Base-by-base conservation (phyloP, 2,113 vertebrate genomes). In the Tenebrosternarchus preto region DNA sequence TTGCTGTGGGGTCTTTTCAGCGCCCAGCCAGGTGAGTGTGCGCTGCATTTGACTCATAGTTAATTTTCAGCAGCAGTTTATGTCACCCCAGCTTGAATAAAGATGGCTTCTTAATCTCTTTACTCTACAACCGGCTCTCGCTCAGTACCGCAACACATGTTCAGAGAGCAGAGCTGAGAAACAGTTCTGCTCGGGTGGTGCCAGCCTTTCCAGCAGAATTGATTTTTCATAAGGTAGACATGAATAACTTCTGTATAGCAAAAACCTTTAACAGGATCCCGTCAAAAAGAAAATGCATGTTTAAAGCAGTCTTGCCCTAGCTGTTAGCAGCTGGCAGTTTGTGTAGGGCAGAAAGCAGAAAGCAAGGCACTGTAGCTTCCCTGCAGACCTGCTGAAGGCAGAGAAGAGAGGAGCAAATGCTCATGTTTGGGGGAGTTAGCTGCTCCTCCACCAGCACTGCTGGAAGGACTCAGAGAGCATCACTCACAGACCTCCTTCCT, bases 1-100 rank as follows among this genome's bases (percentile, higher is more conserved):
- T 64, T 68, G 50, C 33, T 78, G 63, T 69, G 63, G 57, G 59
- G 24, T 75, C 50, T 24, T 59, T 67, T 77, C 76, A 83, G 55
- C 74, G 78, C 60, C 59, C 67, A 78, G 67, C 53, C 75, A 71
- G 78, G 55, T 76, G 66, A 85, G 27, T 24, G 43, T 77, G 76
- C 39, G 72, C 57, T 63, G 24, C 46, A 24, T 72, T 66, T 72
- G 31, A 29, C 77, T 72, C n/a, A 20, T 56, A 77, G 75, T 60
- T 25, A 11, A 59, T 61, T 72, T 76, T 75, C n/a, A 17, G 29
- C 76, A 74, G 22, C 59, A n/a, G 39, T 31, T 17, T 27, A 67
- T 46, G 11, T 53, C 36, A 72, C 20, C 19, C 70, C 56, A 78
- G 24, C 20, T 27, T 8, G 71, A 63, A 79, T 72, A 15, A 79